Conservation (phyloP, 2,888 invertebrate genomes). For the Apantesis nais region DNA sequence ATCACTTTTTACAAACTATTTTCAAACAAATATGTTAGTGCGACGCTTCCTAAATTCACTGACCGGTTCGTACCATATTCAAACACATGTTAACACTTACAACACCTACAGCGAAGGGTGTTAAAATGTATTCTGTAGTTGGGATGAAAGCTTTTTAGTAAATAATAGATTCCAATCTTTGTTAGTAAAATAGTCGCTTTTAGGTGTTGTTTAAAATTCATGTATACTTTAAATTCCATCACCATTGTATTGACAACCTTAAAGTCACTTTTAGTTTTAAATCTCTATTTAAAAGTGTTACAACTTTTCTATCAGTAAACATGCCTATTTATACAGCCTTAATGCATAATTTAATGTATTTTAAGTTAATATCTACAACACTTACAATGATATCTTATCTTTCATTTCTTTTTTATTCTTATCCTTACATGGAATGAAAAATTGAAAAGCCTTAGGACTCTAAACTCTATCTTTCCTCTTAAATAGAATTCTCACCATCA, state of each 20-base stretch:
- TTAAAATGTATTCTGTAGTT: background rate
- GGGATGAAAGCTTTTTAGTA: background rate
- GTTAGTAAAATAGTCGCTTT: background rate
- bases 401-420: no score
- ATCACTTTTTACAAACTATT: no score
- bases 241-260: background rate
- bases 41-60: background rate
- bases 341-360: background rate
- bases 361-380: no score
- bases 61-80: background rate
- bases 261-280: background rate
- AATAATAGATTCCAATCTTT: background rate
- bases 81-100: background rate
- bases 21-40: background rate
- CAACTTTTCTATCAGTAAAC: background rate
- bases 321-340: background rate
- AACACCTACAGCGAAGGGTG: background rate
- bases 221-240: slow-evolving; percentile 9
- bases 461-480: no score
- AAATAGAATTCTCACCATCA: no score
- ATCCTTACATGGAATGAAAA: no score
- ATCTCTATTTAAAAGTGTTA: background rate
- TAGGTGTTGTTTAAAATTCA: background rate
- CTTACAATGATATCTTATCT: no score
- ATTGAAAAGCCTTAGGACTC: no score